Evolutionary conservation across 2,113 vertebrate species (phyloP).

Genomic region (Barnardius zonarius): DNA sequence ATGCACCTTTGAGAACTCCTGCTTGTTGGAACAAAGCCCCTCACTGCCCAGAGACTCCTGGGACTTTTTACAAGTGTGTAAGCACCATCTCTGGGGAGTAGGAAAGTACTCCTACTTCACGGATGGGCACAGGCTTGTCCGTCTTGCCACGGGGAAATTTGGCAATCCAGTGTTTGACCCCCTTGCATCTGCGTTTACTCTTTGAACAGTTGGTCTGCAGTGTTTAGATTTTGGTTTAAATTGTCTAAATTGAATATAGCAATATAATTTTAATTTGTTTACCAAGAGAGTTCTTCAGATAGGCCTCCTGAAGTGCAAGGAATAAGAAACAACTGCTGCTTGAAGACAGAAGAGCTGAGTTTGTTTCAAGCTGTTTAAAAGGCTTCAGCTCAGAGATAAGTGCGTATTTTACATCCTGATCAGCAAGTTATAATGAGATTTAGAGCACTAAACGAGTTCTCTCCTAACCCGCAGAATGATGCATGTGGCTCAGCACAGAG

Average conservation of each 20-base stretch:
- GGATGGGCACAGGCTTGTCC: not conserved
- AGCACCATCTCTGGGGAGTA: not conserved
- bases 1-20: not conserved
- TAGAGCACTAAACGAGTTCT: not conserved
- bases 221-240: not conserved
- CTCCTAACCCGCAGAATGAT: not conserved
- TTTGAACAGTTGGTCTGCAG: not conserved
- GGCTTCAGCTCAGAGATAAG: not conserved
- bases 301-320: not conserved
- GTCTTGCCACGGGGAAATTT: not conserved
- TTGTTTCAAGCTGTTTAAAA: constrained; percentile 17
- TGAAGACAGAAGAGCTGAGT: not conserved
- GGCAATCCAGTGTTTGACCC: not conserved
- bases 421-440: not conserved
- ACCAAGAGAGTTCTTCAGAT: not conserved
- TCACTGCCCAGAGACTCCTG: not conserved
- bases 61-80: not conserved
- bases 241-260: not conserved
- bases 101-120: not conserved
- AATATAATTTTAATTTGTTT: constrained; percentile 3
- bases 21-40: not conserved
- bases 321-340: not conserved
- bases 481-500: not conserved
- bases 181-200: not conserved
- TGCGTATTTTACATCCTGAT: not conserved